These are phyloP conservation scores for Anolis carolinensis DNA, from an alignment of 2,113 vertebrate species.

Conservation along the genomic window DNA sequence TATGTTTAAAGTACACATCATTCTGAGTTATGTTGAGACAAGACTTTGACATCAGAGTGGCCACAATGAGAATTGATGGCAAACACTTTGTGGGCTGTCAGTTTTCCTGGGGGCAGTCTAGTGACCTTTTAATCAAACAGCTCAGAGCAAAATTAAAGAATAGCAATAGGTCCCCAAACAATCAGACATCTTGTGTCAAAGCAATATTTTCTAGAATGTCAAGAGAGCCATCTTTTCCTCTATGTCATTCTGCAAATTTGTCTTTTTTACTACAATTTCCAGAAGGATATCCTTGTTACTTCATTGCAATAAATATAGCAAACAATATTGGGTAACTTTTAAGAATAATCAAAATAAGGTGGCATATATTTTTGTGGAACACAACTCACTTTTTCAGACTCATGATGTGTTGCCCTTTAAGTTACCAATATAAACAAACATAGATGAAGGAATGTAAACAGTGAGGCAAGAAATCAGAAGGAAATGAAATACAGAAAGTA, in stretches of 20 bases:
- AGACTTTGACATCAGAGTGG: conserved; percentile 21
- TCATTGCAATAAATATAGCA: not conserved
- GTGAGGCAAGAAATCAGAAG: too few species aligned
- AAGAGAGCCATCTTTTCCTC: not conserved
- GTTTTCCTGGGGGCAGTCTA: conserved; percentile 20
- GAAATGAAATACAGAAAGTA: not conserved
- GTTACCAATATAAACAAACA: not conserved
- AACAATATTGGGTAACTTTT: not conserved
- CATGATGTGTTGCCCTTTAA: not conserved
- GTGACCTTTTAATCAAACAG: conserved; percentile 10
- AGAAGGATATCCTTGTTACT: not conserved
- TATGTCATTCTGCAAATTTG: not conserved
- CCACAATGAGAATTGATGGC: conserved; percentile 16
- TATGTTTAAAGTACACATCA: conserved; percentile 39
- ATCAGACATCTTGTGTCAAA: conserved; percentile 13
- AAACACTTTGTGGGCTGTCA: not conserved
- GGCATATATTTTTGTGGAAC: not conserved
- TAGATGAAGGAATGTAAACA: too few species aligned
- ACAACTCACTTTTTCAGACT: not conserved
- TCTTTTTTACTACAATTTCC: not conserved
- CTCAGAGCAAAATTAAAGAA: not conserved
- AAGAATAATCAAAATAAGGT: not conserved
- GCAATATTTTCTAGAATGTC: conserved; percentile 31
- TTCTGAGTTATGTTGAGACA: conserved; percentile 34
- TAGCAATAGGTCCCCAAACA: conserved; percentile 16